phyloP scores from a whole-genome alignment of 2,113 vertebrate species.

The Macquaria australasica region DNA sequence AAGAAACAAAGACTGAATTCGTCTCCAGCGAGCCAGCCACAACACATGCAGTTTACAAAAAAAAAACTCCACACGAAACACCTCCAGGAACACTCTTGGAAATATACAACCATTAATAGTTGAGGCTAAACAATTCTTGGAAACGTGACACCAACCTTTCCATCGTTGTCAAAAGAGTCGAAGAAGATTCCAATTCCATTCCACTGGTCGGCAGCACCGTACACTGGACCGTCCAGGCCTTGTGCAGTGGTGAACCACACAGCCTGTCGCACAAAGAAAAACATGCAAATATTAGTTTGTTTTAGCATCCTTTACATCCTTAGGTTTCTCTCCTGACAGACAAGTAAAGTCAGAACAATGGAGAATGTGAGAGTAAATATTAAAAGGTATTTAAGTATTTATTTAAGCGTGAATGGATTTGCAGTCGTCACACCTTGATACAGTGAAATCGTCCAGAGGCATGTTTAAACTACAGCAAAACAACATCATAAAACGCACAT shows the following conservation, averaged over 20 bases:
- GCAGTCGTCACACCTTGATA: not conserved
- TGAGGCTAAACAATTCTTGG: not conserved
- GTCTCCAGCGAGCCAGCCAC: not conserved
- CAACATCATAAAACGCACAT: not conserved
- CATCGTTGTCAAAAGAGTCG: conserved; percentile 99
- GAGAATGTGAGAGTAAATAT: not conserved
- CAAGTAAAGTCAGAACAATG: not conserved
- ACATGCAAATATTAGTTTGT: not conserved
- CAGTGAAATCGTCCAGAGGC: not conserved
- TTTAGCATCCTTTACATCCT: not conserved
- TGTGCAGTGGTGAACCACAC: conserved; percentile 93
- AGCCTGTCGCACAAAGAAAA: conserved; percentile 83
- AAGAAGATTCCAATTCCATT: conserved; percentile 97
- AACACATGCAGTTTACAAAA: not conserved
- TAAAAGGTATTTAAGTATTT: not conserved
- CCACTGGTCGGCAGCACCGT: conserved; percentile 94
- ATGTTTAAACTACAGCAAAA: not conserved
- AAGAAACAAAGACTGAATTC: not conserved
- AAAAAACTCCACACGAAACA: not conserved
- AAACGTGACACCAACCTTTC: conserved; percentile 90
- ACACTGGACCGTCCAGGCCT: conserved; percentile 95
- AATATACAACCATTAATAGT: not conserved
- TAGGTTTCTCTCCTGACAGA: not conserved
- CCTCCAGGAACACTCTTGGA: not conserved
- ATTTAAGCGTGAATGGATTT: not conserved